These are phyloP conservation scores for Agonopterix alstromeriana DNA, from an alignment of 2,888 invertebrate species.

Conservation along the genomic window DNA sequence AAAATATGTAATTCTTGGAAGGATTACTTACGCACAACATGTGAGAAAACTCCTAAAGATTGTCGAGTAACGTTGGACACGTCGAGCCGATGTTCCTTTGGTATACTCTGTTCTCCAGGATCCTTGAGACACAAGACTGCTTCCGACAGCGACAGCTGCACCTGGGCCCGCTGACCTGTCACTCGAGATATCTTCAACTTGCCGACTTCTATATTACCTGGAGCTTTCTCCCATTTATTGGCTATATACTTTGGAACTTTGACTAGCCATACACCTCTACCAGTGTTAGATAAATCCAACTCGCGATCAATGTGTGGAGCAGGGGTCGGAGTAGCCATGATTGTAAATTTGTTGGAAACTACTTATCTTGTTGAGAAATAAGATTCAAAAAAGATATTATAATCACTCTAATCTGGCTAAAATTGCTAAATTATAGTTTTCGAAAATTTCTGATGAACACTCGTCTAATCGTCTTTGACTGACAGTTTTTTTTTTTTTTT, in stretches of 20 bases:
- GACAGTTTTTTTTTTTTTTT: too few species aligned
- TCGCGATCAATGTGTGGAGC: constrained; percentile 83
- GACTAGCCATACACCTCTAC: constrained; percentile 96
- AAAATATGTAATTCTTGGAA: too few species aligned
- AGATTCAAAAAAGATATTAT: too few species aligned
- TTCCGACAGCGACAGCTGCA: constrained; percentile 89
- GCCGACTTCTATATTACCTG: constrained; percentile 95
- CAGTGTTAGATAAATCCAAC: constrained; percentile 91
- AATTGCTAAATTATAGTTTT: too few species aligned
- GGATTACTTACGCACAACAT: constrained; percentile 81
- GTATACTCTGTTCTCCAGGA: constrained; percentile 87
- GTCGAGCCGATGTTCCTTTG: constrained; percentile 93
- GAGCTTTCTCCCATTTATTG: constrained; percentile 94
- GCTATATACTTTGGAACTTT: constrained; percentile 98
- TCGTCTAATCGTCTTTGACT: too few species aligned
- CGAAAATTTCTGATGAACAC: too few species aligned
- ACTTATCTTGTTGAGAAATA: neutral
- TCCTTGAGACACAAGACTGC: constrained; percentile 87
- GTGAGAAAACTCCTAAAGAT: constrained; percentile 94
- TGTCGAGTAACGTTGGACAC: constrained; percentile 94
- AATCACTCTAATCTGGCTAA: neutral
- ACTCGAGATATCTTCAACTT: constrained; percentile 91
- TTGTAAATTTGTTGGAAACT: neutral
- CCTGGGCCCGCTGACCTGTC: constrained; percentile 89
- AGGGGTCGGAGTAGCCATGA: constrained; percentile 23